Conservation (phyloP, 2,113 vertebrate species). For the Syngnathoides biaculeatus region DNA sequence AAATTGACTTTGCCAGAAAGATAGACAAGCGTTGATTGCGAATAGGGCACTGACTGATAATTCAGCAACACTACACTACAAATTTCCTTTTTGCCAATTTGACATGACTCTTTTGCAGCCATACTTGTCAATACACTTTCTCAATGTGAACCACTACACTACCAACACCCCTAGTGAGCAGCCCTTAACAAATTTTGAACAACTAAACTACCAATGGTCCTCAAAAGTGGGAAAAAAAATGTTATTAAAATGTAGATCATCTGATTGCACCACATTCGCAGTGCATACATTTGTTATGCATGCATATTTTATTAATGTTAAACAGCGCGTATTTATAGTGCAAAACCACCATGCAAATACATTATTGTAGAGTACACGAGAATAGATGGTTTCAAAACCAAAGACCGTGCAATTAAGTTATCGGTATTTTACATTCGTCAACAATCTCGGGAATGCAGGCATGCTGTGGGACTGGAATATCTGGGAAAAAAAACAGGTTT, state of each 20-base stretch:
- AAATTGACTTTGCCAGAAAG: no score
- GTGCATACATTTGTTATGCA: background rate
- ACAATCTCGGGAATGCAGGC: background rate
- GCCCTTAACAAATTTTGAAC: no score
- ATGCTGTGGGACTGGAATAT: background rate
- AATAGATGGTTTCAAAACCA: background rate
- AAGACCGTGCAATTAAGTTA: background rate
- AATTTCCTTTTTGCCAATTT: no score
- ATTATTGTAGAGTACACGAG: background rate
- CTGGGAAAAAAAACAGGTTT: background rate
- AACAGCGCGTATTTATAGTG: background rate
- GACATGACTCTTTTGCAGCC: no score
- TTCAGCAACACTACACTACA: no score
- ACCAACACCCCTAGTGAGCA: no score
- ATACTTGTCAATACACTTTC: no score
- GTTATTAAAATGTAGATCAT: no score
- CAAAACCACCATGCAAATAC: background rate
- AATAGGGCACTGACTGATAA: no score
- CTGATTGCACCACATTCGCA: background rate
- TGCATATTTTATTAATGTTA: background rate
- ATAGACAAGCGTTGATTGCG: no score
- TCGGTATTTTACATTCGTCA: background rate
- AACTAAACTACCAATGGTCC: no score
- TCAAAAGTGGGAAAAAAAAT: background rate
- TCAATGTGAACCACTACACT: background rate